Base-by-base conservation (phyloP, 92 coral and sea anemone species). In the Scolanthus callimorphus region DNA sequence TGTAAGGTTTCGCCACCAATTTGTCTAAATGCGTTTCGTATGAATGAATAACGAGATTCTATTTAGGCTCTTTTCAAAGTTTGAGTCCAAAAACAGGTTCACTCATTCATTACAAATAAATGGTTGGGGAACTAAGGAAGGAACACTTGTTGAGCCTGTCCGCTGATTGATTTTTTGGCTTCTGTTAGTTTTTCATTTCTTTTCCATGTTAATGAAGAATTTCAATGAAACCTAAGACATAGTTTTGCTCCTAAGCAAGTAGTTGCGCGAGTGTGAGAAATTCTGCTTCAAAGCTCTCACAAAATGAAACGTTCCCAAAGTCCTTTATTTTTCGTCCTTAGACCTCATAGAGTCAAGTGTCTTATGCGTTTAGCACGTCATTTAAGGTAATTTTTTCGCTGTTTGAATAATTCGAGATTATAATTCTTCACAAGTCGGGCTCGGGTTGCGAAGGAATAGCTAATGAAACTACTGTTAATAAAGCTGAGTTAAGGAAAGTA, bases 121-220 rank as follows among this genome's bases (percentile, higher is more conserved):
- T 46, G 52, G 52, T 20, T 46, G 8, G 12, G 52, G 29, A 68
- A 68, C 75, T 57, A 68, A 68, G 75, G 75, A 68, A 68, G 22
- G 11, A 25, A 13, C 57, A 56, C 75, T 68, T 68, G 29, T 27
- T 23, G 10, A 4, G 12, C 37, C 22, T 31, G 44, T 51, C 56
- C 25, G 1, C 44, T 68, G 45, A 45, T 54, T 68, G 58, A 45
- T 46, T 68, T 65, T 37, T 46, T 9, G 11, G 12, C 22, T 0
- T 49, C 27, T 22, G 58, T 29, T 55, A 51, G 59, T 51, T 20
- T 11, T 44, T 27, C 31, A 39, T 30, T 39, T 29, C 47, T 39
- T 56, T 39, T 39, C 10, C 41, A 15, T 15, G 22, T 4, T 46
- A 10, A 46, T 46, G 12, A 46, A 20, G 8, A 9, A 6, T 19